Evolutionary conservation across 92 coral and sea anemone genomes (phyloP).

Genomic region (Desmophyllum pertusum): DNA sequence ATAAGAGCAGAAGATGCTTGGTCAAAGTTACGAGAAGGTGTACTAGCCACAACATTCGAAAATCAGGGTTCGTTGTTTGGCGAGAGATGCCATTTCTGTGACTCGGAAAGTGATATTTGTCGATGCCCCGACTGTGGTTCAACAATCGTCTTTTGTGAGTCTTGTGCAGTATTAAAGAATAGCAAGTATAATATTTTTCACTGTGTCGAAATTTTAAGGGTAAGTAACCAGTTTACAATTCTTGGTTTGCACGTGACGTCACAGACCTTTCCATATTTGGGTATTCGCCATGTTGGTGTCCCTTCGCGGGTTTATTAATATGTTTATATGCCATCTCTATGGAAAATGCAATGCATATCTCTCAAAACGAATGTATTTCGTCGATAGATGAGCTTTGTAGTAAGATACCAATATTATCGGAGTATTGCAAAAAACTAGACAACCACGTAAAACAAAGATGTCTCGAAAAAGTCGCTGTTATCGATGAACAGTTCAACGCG

Average conservation of each 20-base stretch:
- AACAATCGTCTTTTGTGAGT: too few relatives aligned
- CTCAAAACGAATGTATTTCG: background rate
- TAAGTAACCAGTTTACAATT: too few relatives aligned
- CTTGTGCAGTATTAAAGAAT: too few relatives aligned
- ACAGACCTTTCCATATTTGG: conserved; percentile 11
- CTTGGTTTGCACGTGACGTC: conserved; percentile 46
- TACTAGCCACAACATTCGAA: too few relatives aligned
- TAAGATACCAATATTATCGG: background rate
- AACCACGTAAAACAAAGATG: conserved; percentile 19
- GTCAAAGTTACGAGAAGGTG: too few relatives aligned
- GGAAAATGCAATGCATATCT: conserved; percentile 1
- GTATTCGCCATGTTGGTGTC: conserved; percentile 39
- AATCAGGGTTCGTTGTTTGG: too few relatives aligned
- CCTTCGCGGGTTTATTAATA: conserved; percentile 13
- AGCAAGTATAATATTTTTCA: too few relatives aligned
- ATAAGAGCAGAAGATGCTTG: too few relatives aligned
- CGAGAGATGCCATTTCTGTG: too few relatives aligned
- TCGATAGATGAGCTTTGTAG: background rate
- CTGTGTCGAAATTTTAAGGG: too few relatives aligned
- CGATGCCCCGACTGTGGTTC: too few relatives aligned
- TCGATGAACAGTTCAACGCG: background rate
- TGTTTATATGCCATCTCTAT: conserved; percentile 26
- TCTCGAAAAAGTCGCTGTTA: conserved; percentile 16
- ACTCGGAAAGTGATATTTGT: too few relatives aligned
- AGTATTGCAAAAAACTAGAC: conserved; percentile 10